A percentile compares a stretch with the other conserved stretches of the same genome.
Evolutionary conservation across 2,113 vertebrate genomes (phyloP).

Genomic region (Tragelaphus buxtoni): DNA sequence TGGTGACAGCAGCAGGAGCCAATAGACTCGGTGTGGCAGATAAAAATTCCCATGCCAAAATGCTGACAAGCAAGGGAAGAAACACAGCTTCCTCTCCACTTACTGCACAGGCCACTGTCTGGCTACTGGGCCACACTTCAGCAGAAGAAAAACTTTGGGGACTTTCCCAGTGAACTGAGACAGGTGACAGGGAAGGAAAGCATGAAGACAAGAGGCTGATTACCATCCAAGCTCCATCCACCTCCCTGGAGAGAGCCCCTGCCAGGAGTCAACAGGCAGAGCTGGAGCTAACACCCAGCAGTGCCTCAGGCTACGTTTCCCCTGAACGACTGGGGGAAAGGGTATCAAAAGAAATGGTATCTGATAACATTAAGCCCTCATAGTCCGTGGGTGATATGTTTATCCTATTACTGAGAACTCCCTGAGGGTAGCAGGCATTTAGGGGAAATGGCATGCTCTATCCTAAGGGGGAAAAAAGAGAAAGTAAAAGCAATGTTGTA

Average conservation of each 20-base stretch:
- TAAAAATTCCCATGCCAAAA: neutral
- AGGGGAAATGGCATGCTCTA: neutral
- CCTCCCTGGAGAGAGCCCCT: neutral
- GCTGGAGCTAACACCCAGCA: neutral
- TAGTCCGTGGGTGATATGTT: neutral
- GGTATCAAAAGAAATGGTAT: neutral
- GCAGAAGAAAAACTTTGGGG: neutral
- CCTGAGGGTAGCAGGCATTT: neutral
- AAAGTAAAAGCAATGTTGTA: neutral
- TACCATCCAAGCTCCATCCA: neutral
- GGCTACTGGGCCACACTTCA: neutral
- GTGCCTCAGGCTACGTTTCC: neutral
- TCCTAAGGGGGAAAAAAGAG: neutral
- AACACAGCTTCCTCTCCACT: neutral
- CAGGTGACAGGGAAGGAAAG: neutral
- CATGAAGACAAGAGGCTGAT: neutral
- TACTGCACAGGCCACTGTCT: neutral
- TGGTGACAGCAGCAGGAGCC: neutral
- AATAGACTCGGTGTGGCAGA: neutral
- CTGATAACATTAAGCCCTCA: neutral
- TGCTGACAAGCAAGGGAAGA: neutral
- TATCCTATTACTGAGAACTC: neutral
- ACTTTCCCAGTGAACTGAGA: neutral
- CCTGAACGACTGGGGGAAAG: neutral
- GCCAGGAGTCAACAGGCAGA: neutral